Base-by-base conservation (phyloP, 2,797 vertebrate genomes). In the Monodelphis domestica region DNA sequence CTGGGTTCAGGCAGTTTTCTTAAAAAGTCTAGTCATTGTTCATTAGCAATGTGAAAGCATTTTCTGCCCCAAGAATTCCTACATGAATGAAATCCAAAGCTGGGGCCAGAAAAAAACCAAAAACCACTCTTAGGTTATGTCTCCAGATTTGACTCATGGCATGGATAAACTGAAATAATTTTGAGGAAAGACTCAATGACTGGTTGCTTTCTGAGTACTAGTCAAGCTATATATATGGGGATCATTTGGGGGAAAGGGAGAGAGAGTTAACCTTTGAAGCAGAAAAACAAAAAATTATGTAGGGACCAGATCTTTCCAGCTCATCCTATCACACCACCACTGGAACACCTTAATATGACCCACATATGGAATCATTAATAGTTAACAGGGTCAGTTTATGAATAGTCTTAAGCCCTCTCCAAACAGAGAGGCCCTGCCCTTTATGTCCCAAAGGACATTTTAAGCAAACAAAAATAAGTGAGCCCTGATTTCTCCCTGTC, bases 401-500 rank as follows among this genome's bases (percentile, higher is more conserved):
- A 52, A n/a, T 52, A 17, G 28, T 88, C 87, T 53, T 53, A 50
- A 53, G 87, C 4, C 51, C 52, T 88, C 12, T 52, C 51, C 87
- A 88, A 88, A 52, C 87, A 53, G 87, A 88, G 28, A 88, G 52
- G 87, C 52, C 87, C 87, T 26, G 54, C 50, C 30, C 38, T 45
- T 57, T 9, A 0, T 1, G 5, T 54, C 89, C 56, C 50, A n/a
- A 91, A 94, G 89, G 87, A 91, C 50, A 26, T 53, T 0, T 12
- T 56, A 87, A 89, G 59, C 84, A 57, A 84, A 84, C 70, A 84
- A 84, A 84, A 84, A 84, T 84, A 50, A 84, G 70, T 84, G 70
- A 84, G 9, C 70, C 50, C 24, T 84, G 21, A 38, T n/a, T 14
- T 52, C 92, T 33, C 0, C 29, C 56, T n/a, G 1, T 53, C 14